Percentiles rank a stretch among this genome's conserved stretches.
Evolutionary conservation across 1,140 invertebrate species (phyloP).

Genomic region (Philotrypesis tridentata): DNA sequence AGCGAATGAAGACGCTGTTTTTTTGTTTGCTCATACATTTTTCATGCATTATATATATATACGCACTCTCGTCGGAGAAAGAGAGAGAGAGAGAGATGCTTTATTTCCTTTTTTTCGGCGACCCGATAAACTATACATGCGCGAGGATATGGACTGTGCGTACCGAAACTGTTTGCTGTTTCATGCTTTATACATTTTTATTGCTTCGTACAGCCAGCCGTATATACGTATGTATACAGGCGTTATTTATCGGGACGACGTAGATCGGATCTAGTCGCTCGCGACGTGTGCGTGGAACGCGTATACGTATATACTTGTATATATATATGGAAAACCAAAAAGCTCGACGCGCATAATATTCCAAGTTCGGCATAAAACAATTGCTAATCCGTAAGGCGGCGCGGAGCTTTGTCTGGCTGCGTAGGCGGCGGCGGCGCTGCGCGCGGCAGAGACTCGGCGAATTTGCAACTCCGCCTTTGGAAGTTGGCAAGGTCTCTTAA

Average conservation of each 20-base stretch:
- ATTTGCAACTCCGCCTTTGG: not conserved
- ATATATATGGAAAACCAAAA: too few species aligned
- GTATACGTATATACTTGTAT: too few species aligned
- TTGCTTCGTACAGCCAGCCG: not conserved
- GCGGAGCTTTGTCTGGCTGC: not conserved
- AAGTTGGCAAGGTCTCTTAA: constrained; percentile 36
- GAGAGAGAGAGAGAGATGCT: not conserved
- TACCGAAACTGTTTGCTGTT: not conserved
- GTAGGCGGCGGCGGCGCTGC: not conserved
- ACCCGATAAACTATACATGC: not conserved
- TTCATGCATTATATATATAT: not conserved
- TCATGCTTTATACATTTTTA: not conserved
- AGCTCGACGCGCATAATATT: too few species aligned
- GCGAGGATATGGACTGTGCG: not conserved
- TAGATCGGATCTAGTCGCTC: not conserved
- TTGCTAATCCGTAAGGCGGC: constrained; percentile 3
- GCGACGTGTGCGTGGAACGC: too few species aligned
- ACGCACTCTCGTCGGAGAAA: too few species aligned
- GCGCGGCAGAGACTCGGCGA: too few species aligned
- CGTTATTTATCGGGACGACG: not conserved
- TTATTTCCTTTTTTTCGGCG: not conserved
- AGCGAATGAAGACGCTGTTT: not conserved
- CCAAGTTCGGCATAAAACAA: not conserved
- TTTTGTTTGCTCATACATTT: not conserved
- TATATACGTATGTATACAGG: too few species aligned